Evolutionary conservation across 2,888 invertebrate genomes (phyloP).

Genomic region (Adineta ricciae): DNA sequence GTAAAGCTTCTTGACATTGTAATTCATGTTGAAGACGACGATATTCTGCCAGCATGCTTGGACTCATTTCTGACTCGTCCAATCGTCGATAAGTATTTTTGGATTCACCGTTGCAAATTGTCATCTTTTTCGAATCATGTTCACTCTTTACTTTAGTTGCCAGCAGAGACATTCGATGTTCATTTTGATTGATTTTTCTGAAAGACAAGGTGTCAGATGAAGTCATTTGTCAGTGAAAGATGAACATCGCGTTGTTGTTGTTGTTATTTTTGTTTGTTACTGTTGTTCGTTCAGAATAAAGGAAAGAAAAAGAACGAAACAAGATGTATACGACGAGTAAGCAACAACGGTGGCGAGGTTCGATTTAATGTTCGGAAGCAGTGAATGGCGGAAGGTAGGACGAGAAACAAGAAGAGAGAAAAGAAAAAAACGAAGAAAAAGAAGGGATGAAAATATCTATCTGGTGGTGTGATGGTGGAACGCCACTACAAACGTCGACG

Average conservation of each 20-base stretch:
- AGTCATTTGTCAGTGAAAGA: neutral
- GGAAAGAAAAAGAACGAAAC: slow-evolving; percentile 7
- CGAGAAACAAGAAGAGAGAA: neutral
- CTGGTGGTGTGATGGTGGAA: neutral
- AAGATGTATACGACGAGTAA: slow-evolving; percentile 5
- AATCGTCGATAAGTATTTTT: neutral
- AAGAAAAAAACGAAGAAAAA: neutral
- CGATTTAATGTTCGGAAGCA: slow-evolving; percentile 9
- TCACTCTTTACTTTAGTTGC: neutral
- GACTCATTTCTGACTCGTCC: neutral
- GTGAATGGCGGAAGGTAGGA: slow-evolving; percentile 7
- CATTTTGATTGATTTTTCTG: neutral
- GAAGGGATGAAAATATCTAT: slow-evolving; percentile 9
- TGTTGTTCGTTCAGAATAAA: slow-evolving; percentile 4
- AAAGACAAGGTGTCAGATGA: neutral
- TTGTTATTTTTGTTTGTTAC: neutral
- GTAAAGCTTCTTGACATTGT: slow-evolving; percentile 6
- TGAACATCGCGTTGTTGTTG: neutral
- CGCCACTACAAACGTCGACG: slow-evolving; percentile 5
- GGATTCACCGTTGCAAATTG: neutral
- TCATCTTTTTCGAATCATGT: neutral
- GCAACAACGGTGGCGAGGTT: slow-evolving; percentile 7
- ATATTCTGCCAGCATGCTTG: neutral
- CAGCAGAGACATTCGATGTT: neutral
- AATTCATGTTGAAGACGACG: slow-evolving; percentile 20